Base-by-base conservation (phyloP, 2,888 invertebrate species). In the Ophion slaviceki region DNA sequence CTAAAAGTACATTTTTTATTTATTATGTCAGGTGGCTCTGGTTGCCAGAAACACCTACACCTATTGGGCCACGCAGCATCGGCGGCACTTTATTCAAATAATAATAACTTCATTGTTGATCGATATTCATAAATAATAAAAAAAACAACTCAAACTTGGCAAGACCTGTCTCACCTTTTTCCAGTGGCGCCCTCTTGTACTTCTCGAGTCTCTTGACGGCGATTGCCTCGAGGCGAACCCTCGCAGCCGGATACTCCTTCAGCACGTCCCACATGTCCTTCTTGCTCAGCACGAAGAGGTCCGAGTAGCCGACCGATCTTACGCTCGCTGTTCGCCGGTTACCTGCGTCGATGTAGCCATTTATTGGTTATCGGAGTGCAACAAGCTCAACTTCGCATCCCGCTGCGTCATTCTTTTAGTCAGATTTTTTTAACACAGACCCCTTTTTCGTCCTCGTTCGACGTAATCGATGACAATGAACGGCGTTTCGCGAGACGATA, bases 251-350 rank as follows among this genome's bases (percentile, higher is more conserved):
- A 94, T 98, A 98, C 94, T 98, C 98, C 95, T 99, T 98, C 88
- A 99, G 96, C 89, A 99, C 99, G 95, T 99, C 99, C 99, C 99
- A 99, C 97, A 99, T 98, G 95, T 99, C 99, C 95, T 98, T 98
- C 96, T 99, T 99, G 95, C 98, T 98, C 91, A 99, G 96, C 94
- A 99, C 99, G 95, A 99, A 99, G 92, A 99, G 96, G 95, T 99
- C 99, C 94, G 99, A 99, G 95, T 99, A 99, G 91, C 99, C 99
- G 88, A 99, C 99, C 85, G 99, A 99, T 91, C 98, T 96, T 91
- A 99, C 99, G 92, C 99, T 99, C 90, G 99, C 99, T 94, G 99
- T 99, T 94, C 99, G 96, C 94, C 99, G 96, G 95, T 99, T 99
- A 93, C 99, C 99, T 98, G 96, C 94, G 91, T 92, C 90, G 92